Base-by-base conservation (phyloP, 2,797 vertebrate species). In the Myotis findleyi region DNA sequence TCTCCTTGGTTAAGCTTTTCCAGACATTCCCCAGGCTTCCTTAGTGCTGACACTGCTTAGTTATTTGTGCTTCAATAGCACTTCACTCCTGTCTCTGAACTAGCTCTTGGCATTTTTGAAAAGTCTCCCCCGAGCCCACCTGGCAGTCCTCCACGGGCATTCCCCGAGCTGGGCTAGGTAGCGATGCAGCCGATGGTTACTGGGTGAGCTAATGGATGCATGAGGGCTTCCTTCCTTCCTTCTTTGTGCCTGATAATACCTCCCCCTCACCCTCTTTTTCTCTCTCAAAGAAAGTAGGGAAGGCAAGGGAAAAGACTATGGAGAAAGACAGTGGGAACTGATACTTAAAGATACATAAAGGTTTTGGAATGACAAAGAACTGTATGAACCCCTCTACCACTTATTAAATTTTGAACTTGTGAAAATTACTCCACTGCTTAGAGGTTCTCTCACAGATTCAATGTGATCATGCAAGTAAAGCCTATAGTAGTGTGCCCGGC, bases 101-200 rank as follows among this genome's bases (percentile, higher is more conserved):
- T 59, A 44, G 11, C 64, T 79, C 21, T 9, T 18, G 9, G 3
- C 38, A 17, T 81, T 68, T 17, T 33, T 64, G 7, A 10, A 10
- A 57, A 51, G 25, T 47, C 57, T 44, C 9, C 4, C 4, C 7
- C 0, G 8, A 20, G 44, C 9, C 59, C 59, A 33, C 27, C n/a
- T 82, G 30, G 59, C 47, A 64, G 59, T 51, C 23, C 27, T 20
- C 23, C 27, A 1, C 17, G 83, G 36, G 13, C 27, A 23, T 25
- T 79, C 10, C 16, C 8, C 51, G 36, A 79, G 33, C 62, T 10
- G 2, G 82, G 18, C 21, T 23, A 27, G 69, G 64, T 17, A 77
- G 41, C 5, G 3, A 41, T 1, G 12, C 11, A 25, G n/a, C 4
- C 0, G 1, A 0, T 5, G 2, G 17, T 25, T 21, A 20, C 11